A percentile compares a stretch with the other conserved stretches of the same genome.
Evolutionary conservation across 2,797 vertebrate genomes (phyloP).

Genomic region (Uromys caudimaculatus): DNA sequence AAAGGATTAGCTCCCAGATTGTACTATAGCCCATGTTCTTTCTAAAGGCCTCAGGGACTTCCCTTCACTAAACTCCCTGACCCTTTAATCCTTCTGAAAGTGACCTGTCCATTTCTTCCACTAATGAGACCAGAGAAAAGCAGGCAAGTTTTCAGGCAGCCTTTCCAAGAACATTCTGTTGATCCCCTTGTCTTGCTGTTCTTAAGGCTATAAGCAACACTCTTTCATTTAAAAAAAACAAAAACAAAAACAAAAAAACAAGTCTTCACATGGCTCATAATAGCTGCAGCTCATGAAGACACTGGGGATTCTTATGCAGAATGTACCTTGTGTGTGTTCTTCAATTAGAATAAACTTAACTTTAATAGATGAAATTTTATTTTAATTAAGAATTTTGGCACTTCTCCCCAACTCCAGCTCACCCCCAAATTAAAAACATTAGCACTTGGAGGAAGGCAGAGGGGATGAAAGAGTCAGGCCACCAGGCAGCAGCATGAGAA

Average conservation of each 20-base stretch:
- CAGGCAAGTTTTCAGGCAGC: constrained; percentile 49
- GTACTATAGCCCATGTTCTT: constrained; percentile 83
- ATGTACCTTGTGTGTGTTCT: background rate
- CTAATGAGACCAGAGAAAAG: constrained; percentile 73
- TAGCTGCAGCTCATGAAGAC: background rate
- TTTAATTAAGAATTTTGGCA: constrained; percentile 41
- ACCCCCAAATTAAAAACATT: background rate
- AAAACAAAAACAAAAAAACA: background rate
- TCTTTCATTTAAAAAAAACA: constrained; percentile 24
- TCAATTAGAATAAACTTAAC: constrained; percentile 24
- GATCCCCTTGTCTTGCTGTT: constrained; percentile 42
- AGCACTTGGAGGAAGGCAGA: background rate
- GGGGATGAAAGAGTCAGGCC: background rate
- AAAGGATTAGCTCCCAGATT: constrained; percentile 83
- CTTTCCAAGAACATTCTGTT: constrained; percentile 65
- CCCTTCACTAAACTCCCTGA: constrained; percentile 82
- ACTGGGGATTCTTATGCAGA: background rate
- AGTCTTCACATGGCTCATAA: background rate
- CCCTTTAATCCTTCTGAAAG: constrained; percentile 88
- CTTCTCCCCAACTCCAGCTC: background rate
- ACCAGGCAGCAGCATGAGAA: background rate
- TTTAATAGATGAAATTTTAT: constrained; percentile 19
- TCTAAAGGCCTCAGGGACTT: constrained; percentile 77
- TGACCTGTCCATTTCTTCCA: constrained; percentile 69
- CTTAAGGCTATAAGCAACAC: constrained; percentile 7